Base-by-base conservation (phyloP, 2,113 vertebrate species). In the Malaclemys terrapin region DNA sequence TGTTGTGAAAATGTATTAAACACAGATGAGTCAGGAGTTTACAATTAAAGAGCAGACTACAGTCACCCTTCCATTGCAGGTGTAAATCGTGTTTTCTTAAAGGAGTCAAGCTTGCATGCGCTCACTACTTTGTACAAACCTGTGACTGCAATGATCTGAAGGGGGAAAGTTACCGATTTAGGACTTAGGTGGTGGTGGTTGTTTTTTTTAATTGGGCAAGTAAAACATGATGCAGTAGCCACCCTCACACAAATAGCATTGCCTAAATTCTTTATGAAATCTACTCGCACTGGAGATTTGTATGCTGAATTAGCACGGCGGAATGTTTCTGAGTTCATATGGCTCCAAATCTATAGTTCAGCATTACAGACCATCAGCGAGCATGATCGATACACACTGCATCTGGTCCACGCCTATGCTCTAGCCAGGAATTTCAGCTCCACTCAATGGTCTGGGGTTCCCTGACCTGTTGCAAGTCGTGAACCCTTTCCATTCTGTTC, bases 21-120 rank as follows among this genome's bases (percentile, higher is more conserved):
- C 96, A 98, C 98, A 98, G 98, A 98, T 98, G 97, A 97, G 75
- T 42, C 94, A 13, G 93, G 98, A 97, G 91, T 98, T 98, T 98
- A 97, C 98, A 98, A 98, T 97, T 97, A 97, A 97, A 97, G 89
- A 96, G 97, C 97, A 69, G 94, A 97, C 97, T 38, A 53, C 93
- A 85, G 91, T 52, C 95, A 53, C 96, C 95, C 93, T 52, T 75
- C 85, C 94, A 57, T 85, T 88, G 97, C 98, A 98, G 98, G 98
- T 98, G 98, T 98, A 98, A 98, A 98, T 96, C 96, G 92, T 76
- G 78, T 93, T 85, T 35, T 56, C 29, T 82, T 89, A 5, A 49
- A 83, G 53, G 85, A 59, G 19, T 69, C 57, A 56, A 27, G 20
- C 57, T 69, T 90, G 89, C 85, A 84, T 62, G 53, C 31, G 85